Conservation (phyloP, 2,888 invertebrate species). For the Tachina fera region DNA sequence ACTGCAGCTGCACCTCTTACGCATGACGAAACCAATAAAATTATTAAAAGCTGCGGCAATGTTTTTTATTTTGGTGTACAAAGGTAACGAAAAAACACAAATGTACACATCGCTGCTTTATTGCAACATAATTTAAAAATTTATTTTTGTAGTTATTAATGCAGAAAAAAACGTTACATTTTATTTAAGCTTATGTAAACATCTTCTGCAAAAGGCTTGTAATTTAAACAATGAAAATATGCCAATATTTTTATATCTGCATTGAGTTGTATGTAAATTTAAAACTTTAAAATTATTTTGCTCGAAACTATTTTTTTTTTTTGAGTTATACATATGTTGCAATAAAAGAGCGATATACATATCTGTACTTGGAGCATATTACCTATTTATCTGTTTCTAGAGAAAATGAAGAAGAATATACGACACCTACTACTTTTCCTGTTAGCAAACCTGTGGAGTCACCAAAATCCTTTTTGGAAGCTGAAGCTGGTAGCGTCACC, state of each 20-base stretch:
- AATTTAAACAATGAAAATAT: too few species aligned
- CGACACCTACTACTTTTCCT: conserved; percentile 76
- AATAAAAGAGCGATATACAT: too few species aligned
- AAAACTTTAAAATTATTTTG: too few species aligned
- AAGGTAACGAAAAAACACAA: conserved; percentile 75
- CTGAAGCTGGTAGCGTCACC: background rate
- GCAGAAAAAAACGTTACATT: too few species aligned
- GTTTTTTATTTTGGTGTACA: conserved; percentile 86
- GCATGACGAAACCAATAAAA: conserved; percentile 90
- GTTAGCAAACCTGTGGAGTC: conserved; percentile 63
- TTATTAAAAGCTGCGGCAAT: conserved; percentile 88
- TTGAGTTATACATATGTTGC: too few species aligned
- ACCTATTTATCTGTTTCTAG: conserved; percentile 59
- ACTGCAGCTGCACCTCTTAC: conserved; percentile 87
- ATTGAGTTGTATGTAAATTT: too few species aligned
- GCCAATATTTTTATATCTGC: too few species aligned
- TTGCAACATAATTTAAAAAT: too few species aligned
- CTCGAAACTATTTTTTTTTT: too few species aligned
- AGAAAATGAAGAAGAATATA: conserved; percentile 75
- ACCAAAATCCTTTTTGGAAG: conserved; percentile 68
- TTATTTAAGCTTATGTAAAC: too few species aligned
- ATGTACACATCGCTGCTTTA: background rate
- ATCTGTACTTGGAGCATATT: background rate
- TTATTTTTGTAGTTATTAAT: too few species aligned
- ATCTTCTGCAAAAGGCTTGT: too few species aligned